phyloP scores from a whole-genome alignment of 2,113 vertebrate genomes.

The Centrocercus urophasianus region DNA sequence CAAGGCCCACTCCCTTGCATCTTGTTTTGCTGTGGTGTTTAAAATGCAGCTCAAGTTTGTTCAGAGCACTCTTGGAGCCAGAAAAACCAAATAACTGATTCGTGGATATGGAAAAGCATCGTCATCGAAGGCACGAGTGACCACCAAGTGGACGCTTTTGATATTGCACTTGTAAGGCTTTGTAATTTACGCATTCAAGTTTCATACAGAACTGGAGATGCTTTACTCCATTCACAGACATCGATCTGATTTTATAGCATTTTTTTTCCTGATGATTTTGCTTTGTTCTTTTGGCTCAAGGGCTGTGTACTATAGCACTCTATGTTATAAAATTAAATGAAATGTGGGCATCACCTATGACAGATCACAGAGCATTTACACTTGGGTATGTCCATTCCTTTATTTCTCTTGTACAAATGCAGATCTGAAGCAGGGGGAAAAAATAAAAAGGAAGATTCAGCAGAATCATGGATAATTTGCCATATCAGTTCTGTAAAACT shows the following conservation, averaged over 20 bases:
- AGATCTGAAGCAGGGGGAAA: background rate
- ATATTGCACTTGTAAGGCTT: background rate
- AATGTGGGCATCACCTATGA: background rate
- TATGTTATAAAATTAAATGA: background rate
- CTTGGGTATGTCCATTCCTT: background rate
- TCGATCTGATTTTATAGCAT: background rate
- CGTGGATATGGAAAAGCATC: background rate
- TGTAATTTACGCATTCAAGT: background rate
- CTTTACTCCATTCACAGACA: background rate
- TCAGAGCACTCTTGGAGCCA: background rate
- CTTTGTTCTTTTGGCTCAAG: background rate
- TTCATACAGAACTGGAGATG: background rate
- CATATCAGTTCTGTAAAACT: background rate
- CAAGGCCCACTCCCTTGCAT: background rate
- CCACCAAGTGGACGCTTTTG: slow-evolving; percentile 33
- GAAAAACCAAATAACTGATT: background rate
- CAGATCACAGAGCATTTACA: background rate
- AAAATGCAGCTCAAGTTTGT: background rate
- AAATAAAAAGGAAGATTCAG: background rate
- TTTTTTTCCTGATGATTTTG: background rate
- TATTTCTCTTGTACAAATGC: background rate
- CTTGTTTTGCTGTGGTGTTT: background rate
- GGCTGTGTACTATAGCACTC: background rate
- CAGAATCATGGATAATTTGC: background rate
- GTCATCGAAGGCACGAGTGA: background rate